phyloP scores from a whole-genome alignment of 2,888 invertebrate species.

The Plebejus argus region DNA sequence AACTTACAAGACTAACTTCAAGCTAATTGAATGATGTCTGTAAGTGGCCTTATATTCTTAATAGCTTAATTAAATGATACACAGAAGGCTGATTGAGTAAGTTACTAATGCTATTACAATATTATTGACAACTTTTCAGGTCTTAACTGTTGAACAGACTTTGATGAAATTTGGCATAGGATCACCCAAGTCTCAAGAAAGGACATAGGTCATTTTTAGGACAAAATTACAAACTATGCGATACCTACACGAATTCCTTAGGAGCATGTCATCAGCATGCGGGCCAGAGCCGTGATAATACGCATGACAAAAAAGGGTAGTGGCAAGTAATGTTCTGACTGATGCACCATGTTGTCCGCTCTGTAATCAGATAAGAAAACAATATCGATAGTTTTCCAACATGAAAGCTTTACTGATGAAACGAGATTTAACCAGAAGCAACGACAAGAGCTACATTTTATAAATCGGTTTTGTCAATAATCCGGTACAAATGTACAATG shows the following conservation, averaged over 20 bases:
- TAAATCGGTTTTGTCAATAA: slow-evolving; percentile 12
- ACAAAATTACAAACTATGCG: too few relatives aligned
- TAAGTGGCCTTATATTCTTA: not conserved
- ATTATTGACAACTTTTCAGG: not conserved
- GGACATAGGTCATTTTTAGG: too few relatives aligned
- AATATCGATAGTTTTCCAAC: not conserved
- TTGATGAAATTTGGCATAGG: too few relatives aligned
- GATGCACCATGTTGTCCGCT: too few relatives aligned
- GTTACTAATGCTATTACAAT: not conserved
- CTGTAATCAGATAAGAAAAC: not conserved
- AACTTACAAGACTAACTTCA: too few relatives aligned
- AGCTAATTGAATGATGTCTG: not conserved
- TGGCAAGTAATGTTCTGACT: too few relatives aligned
- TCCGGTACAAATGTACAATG: slow-evolving; percentile 17
- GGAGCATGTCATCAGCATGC: too few relatives aligned
- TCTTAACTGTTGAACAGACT: too few relatives aligned
- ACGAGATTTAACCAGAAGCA: not conserved
- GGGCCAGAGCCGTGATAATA: too few relatives aligned
- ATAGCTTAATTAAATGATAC: slow-evolving; percentile 7
- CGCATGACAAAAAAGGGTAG: too few relatives aligned
- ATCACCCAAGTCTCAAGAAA: too few relatives aligned
- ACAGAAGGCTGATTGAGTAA: not conserved
- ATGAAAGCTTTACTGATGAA: not conserved
- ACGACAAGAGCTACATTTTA: not conserved
- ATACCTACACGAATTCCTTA: too few relatives aligned